Conservation (phyloP, 1,140 invertebrate genomes). For the Drosophila saltans region DNA sequence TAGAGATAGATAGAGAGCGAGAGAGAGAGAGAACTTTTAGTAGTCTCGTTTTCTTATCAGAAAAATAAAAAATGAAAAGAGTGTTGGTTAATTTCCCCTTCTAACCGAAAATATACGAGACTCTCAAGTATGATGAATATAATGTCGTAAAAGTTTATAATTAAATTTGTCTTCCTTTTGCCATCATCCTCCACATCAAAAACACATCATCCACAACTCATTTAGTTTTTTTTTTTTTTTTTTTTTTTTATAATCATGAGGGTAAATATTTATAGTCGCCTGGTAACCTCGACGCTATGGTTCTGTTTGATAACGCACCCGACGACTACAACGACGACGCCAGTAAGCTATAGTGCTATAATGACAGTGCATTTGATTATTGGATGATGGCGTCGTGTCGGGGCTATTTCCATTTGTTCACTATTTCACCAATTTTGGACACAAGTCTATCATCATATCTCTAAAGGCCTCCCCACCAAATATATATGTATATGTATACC, state of each 20-base stretch:
- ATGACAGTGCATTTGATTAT: constrained; percentile 53
- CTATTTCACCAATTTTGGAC: constrained; percentile 66
- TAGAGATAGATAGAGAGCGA: constrained; percentile 14
- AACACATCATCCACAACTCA: constrained; percentile 57
- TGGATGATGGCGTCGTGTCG: constrained; percentile 7
- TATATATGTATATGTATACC: too few species aligned
- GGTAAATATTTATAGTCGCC: constrained; percentile 77
- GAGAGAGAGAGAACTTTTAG: constrained; percentile 29
- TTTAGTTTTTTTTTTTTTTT: constrained; percentile 25
- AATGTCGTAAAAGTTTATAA: constrained; percentile 44
- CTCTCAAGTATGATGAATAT: neutral
- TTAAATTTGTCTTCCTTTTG: constrained; percentile 46
- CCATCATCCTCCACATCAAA: constrained; percentile 28
- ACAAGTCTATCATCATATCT: constrained; percentile 60
- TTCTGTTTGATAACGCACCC: constrained; percentile 53
- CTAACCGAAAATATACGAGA: constrained; percentile 19
- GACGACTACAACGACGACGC: constrained; percentile 25
- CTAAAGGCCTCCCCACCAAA: neutral
- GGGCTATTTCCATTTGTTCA: constrained; percentile 4
- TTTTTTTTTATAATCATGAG: constrained; percentile 56
- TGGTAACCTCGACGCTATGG: constrained; percentile 71
- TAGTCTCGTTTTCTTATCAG: neutral
- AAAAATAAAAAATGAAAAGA: neutral
- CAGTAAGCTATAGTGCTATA: constrained; percentile 10
- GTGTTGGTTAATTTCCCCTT: neutral